Conservation (phyloP, 1,140 invertebrate genomes). For the Lanistes nyassanus region DNA sequence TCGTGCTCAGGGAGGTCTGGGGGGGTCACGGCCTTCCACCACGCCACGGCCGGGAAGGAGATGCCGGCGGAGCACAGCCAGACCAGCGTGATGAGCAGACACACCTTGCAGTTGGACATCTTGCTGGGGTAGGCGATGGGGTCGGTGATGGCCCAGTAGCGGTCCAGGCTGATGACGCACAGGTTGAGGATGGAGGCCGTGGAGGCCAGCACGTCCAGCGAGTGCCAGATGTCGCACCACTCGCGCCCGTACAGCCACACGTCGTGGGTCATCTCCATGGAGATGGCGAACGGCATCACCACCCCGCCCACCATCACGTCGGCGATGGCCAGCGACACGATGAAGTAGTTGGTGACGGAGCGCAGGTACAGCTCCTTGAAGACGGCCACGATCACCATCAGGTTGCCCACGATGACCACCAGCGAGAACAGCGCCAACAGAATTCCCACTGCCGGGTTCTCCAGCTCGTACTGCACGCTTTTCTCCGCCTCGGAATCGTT, state of each 20-base stretch:
- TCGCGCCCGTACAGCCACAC: conserved; percentile 89
- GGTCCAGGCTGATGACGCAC: conserved; percentile 88
- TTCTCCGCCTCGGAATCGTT: conserved; percentile 18
- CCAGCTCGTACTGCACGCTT: conserved; percentile 28
- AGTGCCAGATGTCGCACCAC: conserved; percentile 95
- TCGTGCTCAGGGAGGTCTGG: conserved; percentile 36
- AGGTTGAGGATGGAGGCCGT: conserved; percentile 97
- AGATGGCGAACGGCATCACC: conserved; percentile 96
- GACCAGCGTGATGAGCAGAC: conserved; percentile 90
- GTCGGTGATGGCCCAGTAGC: conserved; percentile 89
- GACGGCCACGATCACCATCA: conserved; percentile 94
- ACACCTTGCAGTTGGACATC: conserved; percentile 85
- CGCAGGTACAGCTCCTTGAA: conserved; percentile 95
- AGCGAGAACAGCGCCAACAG: conserved; percentile 75
- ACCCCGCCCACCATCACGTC: conserved; percentile 96
- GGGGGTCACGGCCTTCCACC: conserved; percentile 75
- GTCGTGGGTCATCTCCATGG: conserved; percentile 82
- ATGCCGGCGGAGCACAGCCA: conserved; percentile 93
- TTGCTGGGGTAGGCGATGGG: conserved; percentile 98
- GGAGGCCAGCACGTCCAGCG: conserved; percentile 95
- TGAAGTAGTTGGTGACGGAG: conserved; percentile 98
- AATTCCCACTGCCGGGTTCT: conserved; percentile 50
- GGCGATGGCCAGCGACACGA: conserved; percentile 96
- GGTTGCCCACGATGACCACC: conserved; percentile 86
- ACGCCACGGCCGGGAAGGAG: conserved; percentile 93